Percentiles rank a stretch among this genome's conserved stretches.
Evolutionary conservation across 2,113 vertebrate genomes (phyloP).

Genomic region (Hyaena hyaena): DNA sequence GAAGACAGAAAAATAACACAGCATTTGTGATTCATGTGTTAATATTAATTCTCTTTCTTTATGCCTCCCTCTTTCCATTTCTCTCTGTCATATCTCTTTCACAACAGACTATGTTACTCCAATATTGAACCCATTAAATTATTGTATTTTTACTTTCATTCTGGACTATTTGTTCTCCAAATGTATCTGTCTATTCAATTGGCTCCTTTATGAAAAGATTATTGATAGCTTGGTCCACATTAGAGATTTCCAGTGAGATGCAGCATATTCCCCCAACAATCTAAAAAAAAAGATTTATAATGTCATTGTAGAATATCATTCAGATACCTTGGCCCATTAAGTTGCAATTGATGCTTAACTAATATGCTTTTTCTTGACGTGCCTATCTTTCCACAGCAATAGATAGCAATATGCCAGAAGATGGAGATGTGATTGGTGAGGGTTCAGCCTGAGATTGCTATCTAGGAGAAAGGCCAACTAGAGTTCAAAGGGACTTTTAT

Average conservation of each 20-base stretch:
- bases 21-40: slow-evolving; percentile 55
- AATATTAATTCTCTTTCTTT: slow-evolving; percentile 32
- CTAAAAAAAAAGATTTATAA: slow-evolving; percentile 76
- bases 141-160: slow-evolving; percentile 67
- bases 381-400: slow-evolving; percentile 55
- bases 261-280: slow-evolving; percentile 62
- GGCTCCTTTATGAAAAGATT: slow-evolving; percentile 61
- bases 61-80: neutral
- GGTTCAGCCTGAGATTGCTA: slow-evolving; percentile 18
- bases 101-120: slow-evolving; percentile 10
- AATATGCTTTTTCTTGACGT: slow-evolving; percentile 71
- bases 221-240: slow-evolving; percentile 69
- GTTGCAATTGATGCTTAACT: slow-evolving; percentile 77
- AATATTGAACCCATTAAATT: slow-evolving; percentile 12
- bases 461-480: slow-evolving; percentile 22
- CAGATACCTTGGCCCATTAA: slow-evolving; percentile 76
- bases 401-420: slow-evolving; percentile 15
- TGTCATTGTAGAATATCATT: slow-evolving; percentile 75
- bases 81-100: neutral
- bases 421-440: neutral
- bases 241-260: slow-evolving; percentile 61
- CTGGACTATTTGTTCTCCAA: slow-evolving; percentile 57
- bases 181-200: slow-evolving; percentile 55
- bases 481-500: slow-evolving; percentile 57
- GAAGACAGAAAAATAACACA: slow-evolving; percentile 61